Percentiles rank a stretch among this genome's conserved stretches.
phyloP scores from a whole-genome alignment of 1,140 invertebrate species.

The Xylocopa sonorina region DNA sequence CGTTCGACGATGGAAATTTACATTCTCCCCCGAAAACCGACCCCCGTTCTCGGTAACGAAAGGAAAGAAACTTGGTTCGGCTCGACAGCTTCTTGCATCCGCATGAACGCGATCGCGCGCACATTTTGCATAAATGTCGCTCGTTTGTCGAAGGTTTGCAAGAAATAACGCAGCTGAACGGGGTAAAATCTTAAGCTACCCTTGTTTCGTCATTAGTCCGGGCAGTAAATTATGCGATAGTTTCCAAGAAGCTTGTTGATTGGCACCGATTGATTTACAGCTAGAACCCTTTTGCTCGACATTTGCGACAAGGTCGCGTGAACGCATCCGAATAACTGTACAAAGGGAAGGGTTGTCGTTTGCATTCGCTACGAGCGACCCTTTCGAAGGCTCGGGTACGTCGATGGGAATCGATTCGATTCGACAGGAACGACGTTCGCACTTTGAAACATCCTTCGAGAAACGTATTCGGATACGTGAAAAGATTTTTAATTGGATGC shows the following conservation, averaged over 20 bases:
- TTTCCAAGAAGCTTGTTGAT: not conserved
- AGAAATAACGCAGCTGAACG: not conserved
- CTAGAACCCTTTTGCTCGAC: constrained; percentile 72
- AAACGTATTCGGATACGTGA: not conserved
- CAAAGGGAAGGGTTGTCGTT: constrained; percentile 63
- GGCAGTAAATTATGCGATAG: not conserved
- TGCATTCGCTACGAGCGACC: constrained; percentile 11
- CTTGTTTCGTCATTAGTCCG: not conserved
- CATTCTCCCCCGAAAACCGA: constrained; percentile 1
- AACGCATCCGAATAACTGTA: constrained; percentile 58
- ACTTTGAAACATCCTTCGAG: not conserved
- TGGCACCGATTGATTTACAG: constrained; percentile 73
- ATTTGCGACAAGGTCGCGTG: constrained; percentile 74
- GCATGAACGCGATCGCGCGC: not conserved
- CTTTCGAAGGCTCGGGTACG: constrained; percentile 1
- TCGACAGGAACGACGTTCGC: not conserved
- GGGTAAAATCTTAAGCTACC: not conserved
- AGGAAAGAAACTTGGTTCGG: not conserved
- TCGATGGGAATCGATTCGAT: constrained; percentile 14
- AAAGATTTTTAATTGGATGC: not conserved
- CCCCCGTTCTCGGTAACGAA: not conserved
- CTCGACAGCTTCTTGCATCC: not conserved
- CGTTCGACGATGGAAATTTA: constrained; percentile 46
- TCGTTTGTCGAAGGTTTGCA: not conserved
- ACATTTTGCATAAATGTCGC: too few species aligned